Percentiles rank a stretch among this genome's conserved stretches.
phyloP scores from a whole-genome alignment of 2,888 invertebrate genomes.

The Sphaerophoria taeniata region DNA sequence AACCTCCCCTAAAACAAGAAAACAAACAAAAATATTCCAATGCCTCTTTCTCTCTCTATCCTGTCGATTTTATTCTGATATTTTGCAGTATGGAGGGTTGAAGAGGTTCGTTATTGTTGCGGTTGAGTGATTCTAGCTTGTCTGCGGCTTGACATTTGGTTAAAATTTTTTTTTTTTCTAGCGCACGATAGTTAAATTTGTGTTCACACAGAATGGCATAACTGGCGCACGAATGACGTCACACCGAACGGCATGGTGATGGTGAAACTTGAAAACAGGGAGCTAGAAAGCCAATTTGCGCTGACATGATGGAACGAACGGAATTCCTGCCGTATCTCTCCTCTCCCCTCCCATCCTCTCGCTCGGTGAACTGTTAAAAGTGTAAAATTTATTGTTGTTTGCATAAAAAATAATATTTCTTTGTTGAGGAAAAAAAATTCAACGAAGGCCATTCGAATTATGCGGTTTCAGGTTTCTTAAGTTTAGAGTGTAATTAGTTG shows the following conservation, averaged over 20 bases:
- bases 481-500: conserved; percentile 69
- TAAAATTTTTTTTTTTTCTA: conserved; percentile 56
- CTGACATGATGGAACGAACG: conserved; percentile 34
- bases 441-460: conserved; percentile 70
- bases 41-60: neutral
- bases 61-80: conserved; percentile 35
- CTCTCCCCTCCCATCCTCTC: neutral
- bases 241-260: conserved; percentile 7
- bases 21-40: conserved; percentile 50
- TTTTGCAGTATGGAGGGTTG: neutral
- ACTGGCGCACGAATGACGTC: conserved; percentile 48
- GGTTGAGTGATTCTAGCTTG: conserved; percentile 66
- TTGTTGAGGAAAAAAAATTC: conserved; percentile 39
- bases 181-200: conserved; percentile 34
- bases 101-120: conserved; percentile 39
- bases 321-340: conserved; percentile 37
- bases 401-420: conserved; percentile 38
- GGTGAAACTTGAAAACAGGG: neutral
- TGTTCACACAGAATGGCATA: conserved; percentile 46
- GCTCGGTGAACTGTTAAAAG: conserved; percentile 5
- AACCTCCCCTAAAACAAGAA: conserved; percentile 24
- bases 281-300: conserved; percentile 65
- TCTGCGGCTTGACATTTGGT: conserved; percentile 58
- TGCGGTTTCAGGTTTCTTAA: conserved; percentile 66
- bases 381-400: conserved; percentile 45